Percentiles rank a stretch among this genome's conserved stretches.
Conservation (phyloP, 2,797 vertebrate species). For the Notolepis coatsorum region DNA sequence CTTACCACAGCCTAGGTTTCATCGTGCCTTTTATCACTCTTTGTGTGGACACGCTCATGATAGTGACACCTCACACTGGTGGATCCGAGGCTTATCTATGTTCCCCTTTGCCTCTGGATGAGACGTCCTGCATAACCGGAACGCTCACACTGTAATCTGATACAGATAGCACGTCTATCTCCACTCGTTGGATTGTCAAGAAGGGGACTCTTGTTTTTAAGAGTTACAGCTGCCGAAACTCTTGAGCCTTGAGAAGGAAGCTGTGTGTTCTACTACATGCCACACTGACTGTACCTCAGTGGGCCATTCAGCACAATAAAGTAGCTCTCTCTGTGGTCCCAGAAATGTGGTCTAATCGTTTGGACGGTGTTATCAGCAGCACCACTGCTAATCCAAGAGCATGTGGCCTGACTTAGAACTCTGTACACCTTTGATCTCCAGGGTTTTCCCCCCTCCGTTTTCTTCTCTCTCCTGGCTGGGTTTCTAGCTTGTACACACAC, state of each 20-base stretch:
- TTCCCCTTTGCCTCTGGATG: neutral
- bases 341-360: constrained; percentile 48
- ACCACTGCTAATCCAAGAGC: constrained; percentile 72
- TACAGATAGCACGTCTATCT: neutral
- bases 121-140: too few species aligned
- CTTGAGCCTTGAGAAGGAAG: neutral
- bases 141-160: too few species aligned
- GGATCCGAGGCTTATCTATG: neutral
- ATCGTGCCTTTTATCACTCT: neutral
- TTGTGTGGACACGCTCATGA: neutral
- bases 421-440: constrained; percentile 59
- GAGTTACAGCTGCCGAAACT: neutral
- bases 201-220: neutral
- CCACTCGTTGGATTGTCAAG: neutral
- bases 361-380: constrained; percentile 21
- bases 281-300: neutral
- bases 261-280: neutral
- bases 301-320: constrained; percentile 14
- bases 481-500: constrained; percentile 6
- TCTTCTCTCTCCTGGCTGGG: constrained; percentile 1
- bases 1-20: neutral
- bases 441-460: constrained; percentile 42
- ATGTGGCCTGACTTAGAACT: constrained; percentile 73
- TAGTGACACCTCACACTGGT: neutral
- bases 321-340: neutral